These are phyloP conservation scores for Euplexia lucipara DNA, from an alignment of 2,888 invertebrate species.

Conservation along the genomic window DNA sequence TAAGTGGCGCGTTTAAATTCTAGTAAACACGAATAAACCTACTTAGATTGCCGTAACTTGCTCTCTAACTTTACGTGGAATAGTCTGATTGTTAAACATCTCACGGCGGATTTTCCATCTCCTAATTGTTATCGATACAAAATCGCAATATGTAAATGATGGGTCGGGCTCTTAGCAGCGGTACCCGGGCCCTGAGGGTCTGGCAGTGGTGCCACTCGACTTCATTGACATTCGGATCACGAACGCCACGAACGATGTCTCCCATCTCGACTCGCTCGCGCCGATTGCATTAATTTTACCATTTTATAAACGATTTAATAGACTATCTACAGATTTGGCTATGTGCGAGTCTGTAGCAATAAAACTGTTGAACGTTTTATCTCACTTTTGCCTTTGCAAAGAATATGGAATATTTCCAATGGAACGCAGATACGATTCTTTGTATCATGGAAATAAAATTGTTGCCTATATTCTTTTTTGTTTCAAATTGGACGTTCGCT, in stretches of 20 bases:
- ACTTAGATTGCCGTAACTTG: constrained; percentile 54
- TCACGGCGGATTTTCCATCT: constrained; percentile 76
- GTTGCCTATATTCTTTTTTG: constrained; percentile 69
- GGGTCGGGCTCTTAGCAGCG: constrained; percentile 75
- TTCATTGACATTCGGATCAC: constrained; percentile 88
- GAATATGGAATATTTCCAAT: constrained; percentile 60
- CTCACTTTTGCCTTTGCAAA: constrained; percentile 51
- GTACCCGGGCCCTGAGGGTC: constrained; percentile 72
- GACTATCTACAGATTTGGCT: constrained; percentile 84
- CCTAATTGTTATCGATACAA: constrained; percentile 85
- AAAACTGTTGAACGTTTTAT: constrained; percentile 62
- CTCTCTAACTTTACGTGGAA: constrained; percentile 54
- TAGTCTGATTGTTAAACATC: constrained; percentile 68
- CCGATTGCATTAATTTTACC: constrained; percentile 90
- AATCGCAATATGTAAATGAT: constrained; percentile 88
- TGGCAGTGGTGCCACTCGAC: constrained; percentile 74
- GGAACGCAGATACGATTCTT: constrained; percentile 33
- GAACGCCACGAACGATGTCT: constrained; percentile 87
- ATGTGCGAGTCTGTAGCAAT: constrained; percentile 75
- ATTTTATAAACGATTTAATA: constrained; percentile 90
- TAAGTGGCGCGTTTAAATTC: constrained; percentile 62
- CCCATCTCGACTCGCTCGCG: constrained; percentile 87
- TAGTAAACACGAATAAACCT: constrained; percentile 56
- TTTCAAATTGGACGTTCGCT: constrained; percentile 72
- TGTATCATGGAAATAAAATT: constrained; percentile 71